Evolutionary conservation across 2,113 vertebrate species (phyloP).

Genomic region (Rhabdornis inornatus): DNA sequence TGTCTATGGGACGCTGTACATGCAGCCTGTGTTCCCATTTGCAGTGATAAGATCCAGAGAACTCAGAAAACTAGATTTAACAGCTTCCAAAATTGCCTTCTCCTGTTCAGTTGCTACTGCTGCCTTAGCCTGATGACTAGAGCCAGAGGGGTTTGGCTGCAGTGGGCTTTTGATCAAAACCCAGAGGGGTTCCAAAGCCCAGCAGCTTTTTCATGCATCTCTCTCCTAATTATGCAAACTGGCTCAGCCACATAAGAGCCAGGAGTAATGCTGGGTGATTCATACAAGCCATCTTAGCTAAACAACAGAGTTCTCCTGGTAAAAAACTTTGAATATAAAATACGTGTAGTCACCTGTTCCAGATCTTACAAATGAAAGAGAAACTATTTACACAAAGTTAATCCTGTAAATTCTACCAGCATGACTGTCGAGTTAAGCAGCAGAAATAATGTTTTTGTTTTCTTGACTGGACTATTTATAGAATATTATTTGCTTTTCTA

Average conservation of each 20-base stretch:
- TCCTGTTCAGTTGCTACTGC: not conserved
- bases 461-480: slow-evolving; percentile 13
- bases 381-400: slow-evolving; percentile 20
- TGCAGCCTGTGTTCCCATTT: not conserved
- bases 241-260: slow-evolving; percentile 10
- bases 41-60: fast-evolving
- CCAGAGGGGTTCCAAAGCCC: not conserved
- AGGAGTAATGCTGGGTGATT: slow-evolving; percentile 21
- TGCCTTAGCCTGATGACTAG: not conserved
- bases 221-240: slow-evolving; percentile 1
- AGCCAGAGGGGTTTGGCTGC: not conserved
- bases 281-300: not conserved
- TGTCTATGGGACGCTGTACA: not conserved
- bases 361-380: slow-evolving; percentile 22
- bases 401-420: slow-evolving; percentile 18
- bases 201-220: not conserved
- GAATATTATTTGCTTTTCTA: not conserved
- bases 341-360: slow-evolving; percentile 20
- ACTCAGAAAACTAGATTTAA: not conserved
- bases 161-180: slow-evolving; percentile 33
- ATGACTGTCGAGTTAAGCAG: not conserved
- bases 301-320: not conserved
- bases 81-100: not conserved
- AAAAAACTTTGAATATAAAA: slow-evolving; percentile 4
- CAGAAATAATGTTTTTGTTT: slow-evolving; percentile 23